Evolutionary conservation across 1,140 invertebrate genomes (phyloP), one percentile per base, ranked within the genome.

Genomic region (Hermetia illucens): DNA sequence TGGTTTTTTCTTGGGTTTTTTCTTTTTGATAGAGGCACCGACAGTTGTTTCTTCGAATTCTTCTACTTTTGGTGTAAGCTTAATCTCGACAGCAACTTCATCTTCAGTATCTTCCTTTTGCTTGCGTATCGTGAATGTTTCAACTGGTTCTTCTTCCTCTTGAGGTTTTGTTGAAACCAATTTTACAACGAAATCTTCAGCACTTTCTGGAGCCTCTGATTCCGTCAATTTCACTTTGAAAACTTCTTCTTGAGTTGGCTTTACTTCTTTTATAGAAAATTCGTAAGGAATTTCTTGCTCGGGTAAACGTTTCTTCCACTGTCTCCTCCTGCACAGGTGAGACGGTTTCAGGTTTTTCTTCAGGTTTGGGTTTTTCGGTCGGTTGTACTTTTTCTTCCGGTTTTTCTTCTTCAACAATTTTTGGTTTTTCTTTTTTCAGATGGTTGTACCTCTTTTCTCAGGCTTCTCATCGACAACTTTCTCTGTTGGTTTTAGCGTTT

Each of bases 401-500:
- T 2, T 36, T 13, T 36, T 55, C 38, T 36, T 59, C 51, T 39
- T 63, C 56, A 40, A 49, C 32, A 46, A 30, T 58, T 56, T 56
- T 53, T 10, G 47, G 50, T 44, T 60, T 55, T 43, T 62, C 57
- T 43, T 60, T 50, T 18, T 9, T 41, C 49, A 31, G 46, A 30
- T 58, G 55, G 55, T 53, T 63, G 36, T 53, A 27, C 13, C 8
- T 27, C 13, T 13, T 27, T 27, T 27, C 24, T 27, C 24, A 9
- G 8, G 8, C 24, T 27, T 27, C 24, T 47, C 37, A 12, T n/a
- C n/a, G n/a, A 34, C 21, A 18, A 37, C 27, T 18, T 43, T 34
- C 32, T 46, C 32, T 19, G 41, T 43, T 9, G 68, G 64, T 42
- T 69, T 61, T 10, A 55, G 59, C 58, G 58, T 63, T 4, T 55